Percentiles rank a stretch among this genome's conserved stretches.
These are phyloP conservation scores for Centruroides sculpturatus DNA, from an alignment of 1,140 invertebrate species.

Conservation along the genomic window DNA sequence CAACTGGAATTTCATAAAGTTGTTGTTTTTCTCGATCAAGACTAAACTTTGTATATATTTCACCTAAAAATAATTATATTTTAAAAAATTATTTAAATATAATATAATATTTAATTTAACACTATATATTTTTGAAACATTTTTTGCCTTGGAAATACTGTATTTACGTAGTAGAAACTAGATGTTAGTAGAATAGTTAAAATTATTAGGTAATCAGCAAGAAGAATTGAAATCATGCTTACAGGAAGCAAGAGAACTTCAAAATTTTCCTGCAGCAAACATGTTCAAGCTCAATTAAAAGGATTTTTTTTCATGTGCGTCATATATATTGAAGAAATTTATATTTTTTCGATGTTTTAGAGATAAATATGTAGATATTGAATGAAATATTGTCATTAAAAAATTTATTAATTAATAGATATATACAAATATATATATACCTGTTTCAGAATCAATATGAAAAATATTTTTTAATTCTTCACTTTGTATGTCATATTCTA, in stretches of 20 bases:
- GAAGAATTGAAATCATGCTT: constrained; percentile 34
- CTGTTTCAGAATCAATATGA: constrained; percentile 51
- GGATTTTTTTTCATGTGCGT: too few relatives aligned
- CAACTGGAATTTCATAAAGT: constrained; percentile 60
- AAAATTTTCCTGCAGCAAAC: constrained; percentile 24
- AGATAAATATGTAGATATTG: too few relatives aligned
- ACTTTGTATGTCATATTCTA: constrained; percentile 67
- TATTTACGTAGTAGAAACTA: too few relatives aligned
- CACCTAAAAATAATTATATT: constrained; percentile 37
- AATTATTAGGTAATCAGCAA: constrained; percentile 27
- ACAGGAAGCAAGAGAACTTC: constrained; percentile 22
- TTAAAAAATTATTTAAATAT: neutral
- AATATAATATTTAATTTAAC: neutral
- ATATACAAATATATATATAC: constrained; percentile 22
- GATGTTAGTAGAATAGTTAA: too few relatives aligned
- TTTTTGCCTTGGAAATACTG: too few relatives aligned
- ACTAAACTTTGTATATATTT: constrained; percentile 53
- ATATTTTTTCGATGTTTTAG: too few relatives aligned
- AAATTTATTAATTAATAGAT: too few relatives aligned
- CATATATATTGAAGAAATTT: too few relatives aligned
- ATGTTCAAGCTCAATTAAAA: constrained; percentile 34
- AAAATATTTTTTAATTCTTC: constrained; percentile 60
- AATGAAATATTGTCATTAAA: too few relatives aligned
- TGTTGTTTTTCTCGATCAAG: constrained; percentile 63
- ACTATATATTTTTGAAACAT: too few relatives aligned